Evolutionary conservation across 2,888 invertebrate genomes (phyloP).

Genomic region (Creontiades dilutus): DNA sequence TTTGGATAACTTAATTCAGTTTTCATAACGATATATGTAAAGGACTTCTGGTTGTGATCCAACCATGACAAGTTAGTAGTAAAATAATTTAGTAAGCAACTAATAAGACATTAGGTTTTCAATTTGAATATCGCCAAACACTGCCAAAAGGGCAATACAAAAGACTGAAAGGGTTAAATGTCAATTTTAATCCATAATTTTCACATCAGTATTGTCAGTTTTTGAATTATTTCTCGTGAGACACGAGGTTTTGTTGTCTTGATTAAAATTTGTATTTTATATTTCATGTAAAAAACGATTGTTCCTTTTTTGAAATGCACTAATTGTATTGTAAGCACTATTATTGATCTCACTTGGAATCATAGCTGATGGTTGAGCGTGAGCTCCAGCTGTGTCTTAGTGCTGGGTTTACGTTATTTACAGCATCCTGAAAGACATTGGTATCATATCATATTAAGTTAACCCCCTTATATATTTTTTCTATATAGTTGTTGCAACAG

Average conservation of each 20-base stretch:
- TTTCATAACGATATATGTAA: too few species aligned
- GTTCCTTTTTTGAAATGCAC: slow-evolving; percentile 49
- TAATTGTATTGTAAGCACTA: slow-evolving; percentile 24
- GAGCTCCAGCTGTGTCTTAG: slow-evolving; percentile 16
- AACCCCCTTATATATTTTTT: slow-evolving; percentile 6
- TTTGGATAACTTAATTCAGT: too few species aligned
- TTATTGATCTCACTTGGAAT: slow-evolving; percentile 55
- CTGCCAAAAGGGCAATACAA: neutral
- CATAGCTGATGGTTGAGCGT: slow-evolving; percentile 7
- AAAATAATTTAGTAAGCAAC: too few species aligned
- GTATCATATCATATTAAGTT: slow-evolving; percentile 45
- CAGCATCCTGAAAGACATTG: slow-evolving; percentile 21
- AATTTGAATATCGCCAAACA: neutral
- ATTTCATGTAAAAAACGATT: slow-evolving; percentile 16
- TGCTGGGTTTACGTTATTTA: neutral
- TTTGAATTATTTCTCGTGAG: neutral
- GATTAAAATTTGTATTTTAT: neutral
- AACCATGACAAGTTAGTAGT: too few species aligned
- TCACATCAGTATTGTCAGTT: neutral
- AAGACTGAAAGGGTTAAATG: slow-evolving; percentile 22
- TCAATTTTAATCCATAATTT: neutral
- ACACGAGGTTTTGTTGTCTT: neutral
- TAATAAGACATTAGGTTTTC: too few species aligned
- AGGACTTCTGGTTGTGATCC: too few species aligned
- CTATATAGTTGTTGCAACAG: slow-evolving; percentile 46